Base-by-base conservation (phyloP, 2,797 vertebrate genomes). In the Sebastes diaconus region DNA sequence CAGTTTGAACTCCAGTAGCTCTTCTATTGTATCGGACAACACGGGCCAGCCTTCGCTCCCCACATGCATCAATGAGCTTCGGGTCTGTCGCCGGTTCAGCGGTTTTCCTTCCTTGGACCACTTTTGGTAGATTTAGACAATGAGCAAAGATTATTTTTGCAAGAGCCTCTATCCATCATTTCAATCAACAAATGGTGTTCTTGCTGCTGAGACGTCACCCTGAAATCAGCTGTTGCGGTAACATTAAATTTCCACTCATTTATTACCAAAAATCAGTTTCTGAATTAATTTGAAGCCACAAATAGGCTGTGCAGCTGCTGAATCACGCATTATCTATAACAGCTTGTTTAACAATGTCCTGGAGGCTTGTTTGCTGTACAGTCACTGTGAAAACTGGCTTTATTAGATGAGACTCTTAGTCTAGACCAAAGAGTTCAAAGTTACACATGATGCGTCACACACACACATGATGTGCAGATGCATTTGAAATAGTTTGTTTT, bases 381-480 rank as follows among this genome's bases (percentile, higher is more conserved):
- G 10, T 18, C 54, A 5, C 30, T 39, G 18, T 34, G 39, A 52
- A 50, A 60, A 61, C 39, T 13, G 59, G 9, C 3, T 22, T 60
- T 27, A 22, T 11, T 9, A 36, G 27, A 68, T 46, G 42, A 46
- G 42, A 46, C 42, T 46, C 42, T 46, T 18, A 39, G 25, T 42
- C 14, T 42, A 14, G 12, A 67, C 12, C 4, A 5, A 69, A n/a
- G 9, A 60, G 9, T 81, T 54, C 32, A 36, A 73, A 50, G 58
- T 65, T 64, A 29, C 10, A 59, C 64, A n/a, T 8, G 16, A 46
- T 60, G 69, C 10, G 3, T 80, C 71, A 76, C 71, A 76, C 13
- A 39, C 30, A 67, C 54, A 75, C 50, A 81, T 9, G 50, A 76
- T 83, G 77, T 70, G 30, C 32, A n/a, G 52, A 55, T 71, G 59